A percentile compares a stretch with the other conserved stretches of the same genome.
Evolutionary conservation across 2,797 vertebrate species (phyloP).

Genomic region (Macropus fuliginosus): DNA sequence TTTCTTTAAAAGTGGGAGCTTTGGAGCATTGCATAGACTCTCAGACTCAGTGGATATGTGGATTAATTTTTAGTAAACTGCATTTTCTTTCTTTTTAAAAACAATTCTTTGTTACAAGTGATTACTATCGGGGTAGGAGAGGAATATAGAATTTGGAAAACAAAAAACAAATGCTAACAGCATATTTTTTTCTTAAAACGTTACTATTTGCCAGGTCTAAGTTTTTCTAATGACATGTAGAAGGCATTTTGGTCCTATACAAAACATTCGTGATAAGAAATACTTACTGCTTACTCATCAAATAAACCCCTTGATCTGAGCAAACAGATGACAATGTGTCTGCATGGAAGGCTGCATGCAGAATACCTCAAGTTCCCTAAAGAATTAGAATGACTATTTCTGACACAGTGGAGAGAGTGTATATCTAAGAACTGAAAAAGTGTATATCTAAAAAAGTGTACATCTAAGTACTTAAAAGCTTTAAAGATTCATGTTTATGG

Average conservation of each 20-base stretch:
- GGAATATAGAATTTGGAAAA: not conserved
- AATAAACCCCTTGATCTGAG: not conserved
- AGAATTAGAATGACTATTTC: not conserved
- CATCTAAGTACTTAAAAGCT: not conserved
- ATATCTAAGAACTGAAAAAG: not conserved
- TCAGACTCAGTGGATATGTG: not conserved
- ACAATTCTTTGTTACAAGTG: not conserved
- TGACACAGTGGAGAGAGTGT: not conserved
- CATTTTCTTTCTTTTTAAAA: not conserved
- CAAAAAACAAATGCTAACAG: not conserved
- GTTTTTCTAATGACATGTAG: not conserved
- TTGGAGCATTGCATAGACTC: not conserved
- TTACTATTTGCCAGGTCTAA: not conserved
- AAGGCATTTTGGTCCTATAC: not conserved
- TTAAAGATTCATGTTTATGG: not conserved
- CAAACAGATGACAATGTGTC: not conserved
- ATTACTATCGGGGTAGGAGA: not conserved
- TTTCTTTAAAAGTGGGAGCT: not conserved
- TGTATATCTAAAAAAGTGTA: not conserved
- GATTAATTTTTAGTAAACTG: not conserved
- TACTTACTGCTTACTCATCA: not conserved
- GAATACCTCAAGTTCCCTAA: not conserved
- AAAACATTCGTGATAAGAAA: slow-evolving; percentile 18
- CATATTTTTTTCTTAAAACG: not conserved
- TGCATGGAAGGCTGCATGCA: not conserved